Percentiles rank a stretch among this genome's conserved stretches.
Conservation (phyloP, 2,113 vertebrate genomes). For the Neopipo cinnamomea region DNA sequence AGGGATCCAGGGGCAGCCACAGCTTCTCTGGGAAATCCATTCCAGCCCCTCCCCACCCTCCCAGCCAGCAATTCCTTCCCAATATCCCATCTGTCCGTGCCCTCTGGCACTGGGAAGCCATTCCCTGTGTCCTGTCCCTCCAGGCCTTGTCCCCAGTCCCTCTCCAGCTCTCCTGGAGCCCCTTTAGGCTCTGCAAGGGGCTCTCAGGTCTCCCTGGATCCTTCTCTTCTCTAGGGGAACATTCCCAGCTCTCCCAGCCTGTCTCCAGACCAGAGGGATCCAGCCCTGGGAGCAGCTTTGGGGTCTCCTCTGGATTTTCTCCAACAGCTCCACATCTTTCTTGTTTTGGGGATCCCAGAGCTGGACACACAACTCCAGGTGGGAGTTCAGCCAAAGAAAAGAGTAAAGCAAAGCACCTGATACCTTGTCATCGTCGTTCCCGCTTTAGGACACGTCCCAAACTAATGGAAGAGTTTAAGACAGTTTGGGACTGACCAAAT, state of each 20-base stretch:
- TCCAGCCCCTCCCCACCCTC: background rate
- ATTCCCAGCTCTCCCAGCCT: background rate
- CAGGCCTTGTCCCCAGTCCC: background rate
- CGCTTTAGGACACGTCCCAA: too few relatives aligned
- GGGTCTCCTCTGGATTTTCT: accelerated
- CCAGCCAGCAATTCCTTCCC: background rate
- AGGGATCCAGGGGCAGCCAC: background rate
- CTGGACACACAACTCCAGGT: background rate
- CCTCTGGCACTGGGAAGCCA: background rate
- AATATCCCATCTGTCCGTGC: background rate
- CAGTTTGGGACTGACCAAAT: too few relatives aligned
- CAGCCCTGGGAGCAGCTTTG: background rate
- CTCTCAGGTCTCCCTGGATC: background rate
- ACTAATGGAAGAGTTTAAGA: too few relatives aligned
- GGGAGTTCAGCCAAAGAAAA: background rate
- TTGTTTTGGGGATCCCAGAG: background rate
- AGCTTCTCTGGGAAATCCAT: background rate
- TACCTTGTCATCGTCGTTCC: background rate
- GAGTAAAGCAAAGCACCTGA: background rate
- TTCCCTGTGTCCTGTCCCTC: background rate
- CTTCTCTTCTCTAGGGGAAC: accelerated
- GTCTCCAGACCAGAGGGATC: background rate
- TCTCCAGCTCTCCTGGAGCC: background rate
- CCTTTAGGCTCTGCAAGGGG: accelerated
- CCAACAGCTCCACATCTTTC: background rate